A percentile compares a stretch with the other conserved stretches of the same genome.
Evolutionary conservation across 2,888 invertebrate genomes (phyloP).

Genomic region (Dexiosoma caninum): DNA sequence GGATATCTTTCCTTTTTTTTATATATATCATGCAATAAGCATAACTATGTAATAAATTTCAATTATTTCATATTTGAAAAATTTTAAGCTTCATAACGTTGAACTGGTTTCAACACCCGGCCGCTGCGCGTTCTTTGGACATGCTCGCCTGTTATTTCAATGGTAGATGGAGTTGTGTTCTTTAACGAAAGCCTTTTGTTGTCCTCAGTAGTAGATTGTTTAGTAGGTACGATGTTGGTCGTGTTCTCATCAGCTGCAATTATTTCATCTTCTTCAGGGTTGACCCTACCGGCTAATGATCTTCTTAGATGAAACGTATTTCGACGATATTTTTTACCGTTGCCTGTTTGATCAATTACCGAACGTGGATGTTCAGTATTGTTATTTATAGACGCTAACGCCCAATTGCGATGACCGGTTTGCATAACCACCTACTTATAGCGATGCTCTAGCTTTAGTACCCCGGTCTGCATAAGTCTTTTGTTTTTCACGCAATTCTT

Average conservation of each 20-base stretch:
- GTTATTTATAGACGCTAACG: slow-evolving; percentile 28
- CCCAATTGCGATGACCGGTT: slow-evolving; percentile 42
- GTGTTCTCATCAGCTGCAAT: background rate
- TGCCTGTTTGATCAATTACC: slow-evolving; percentile 40
- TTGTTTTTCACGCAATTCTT: slow-evolving; percentile 35
- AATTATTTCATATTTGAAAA: no score
- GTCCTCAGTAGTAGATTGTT: background rate
- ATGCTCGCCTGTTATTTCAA: background rate
- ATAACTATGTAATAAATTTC: background rate
- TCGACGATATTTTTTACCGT: slow-evolving; percentile 39
- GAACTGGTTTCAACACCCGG: background rate
- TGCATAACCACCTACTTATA: slow-evolving; percentile 35
- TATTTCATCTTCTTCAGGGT: slow-evolving; percentile 9
- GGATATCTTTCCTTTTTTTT: background rate
- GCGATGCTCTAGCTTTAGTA: slow-evolving; percentile 3
- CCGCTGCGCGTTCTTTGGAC: slow-evolving; percentile 7
- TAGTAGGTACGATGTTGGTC: background rate
- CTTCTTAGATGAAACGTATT: slow-evolving; percentile 20
- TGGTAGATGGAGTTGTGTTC: background rate
- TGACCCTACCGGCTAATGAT: background rate
- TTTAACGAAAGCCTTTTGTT: background rate
- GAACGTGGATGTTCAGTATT: slow-evolving; percentile 47
- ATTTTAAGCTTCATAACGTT: slow-evolving; percentile 3
- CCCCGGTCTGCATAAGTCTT: slow-evolving; percentile 29
- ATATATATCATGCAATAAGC: background rate